phyloP scores from a whole-genome alignment of 2,113 vertebrate species.

The Raphicerus campestris region DNA sequence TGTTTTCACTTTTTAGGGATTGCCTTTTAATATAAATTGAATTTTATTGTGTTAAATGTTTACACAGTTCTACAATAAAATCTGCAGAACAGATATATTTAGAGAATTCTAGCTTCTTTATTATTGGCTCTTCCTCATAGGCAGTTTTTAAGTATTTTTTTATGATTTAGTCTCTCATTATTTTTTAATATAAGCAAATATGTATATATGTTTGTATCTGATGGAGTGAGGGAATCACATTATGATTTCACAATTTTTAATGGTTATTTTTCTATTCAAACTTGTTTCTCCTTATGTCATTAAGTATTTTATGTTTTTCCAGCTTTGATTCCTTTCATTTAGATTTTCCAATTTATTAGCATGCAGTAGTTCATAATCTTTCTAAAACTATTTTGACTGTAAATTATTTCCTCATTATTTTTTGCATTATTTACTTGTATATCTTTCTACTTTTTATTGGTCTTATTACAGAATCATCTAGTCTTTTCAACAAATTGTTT shows the following conservation, averaged over 20 bases:
- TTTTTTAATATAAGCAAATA: neutral
- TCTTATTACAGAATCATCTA: neutral
- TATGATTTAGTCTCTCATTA: neutral
- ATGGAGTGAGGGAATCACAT: neutral
- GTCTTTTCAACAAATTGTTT: neutral
- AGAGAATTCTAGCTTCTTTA: neutral
- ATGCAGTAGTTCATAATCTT: neutral
- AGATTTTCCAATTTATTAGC: neutral
- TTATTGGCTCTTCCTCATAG: neutral
- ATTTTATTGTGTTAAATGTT: neutral
- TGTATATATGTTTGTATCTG: neutral
- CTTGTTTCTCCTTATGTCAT: neutral
- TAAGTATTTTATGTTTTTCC: neutral
- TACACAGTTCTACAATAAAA: neutral
- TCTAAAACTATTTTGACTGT: neutral
- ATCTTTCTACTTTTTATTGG: neutral
- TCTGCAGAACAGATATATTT: neutral
- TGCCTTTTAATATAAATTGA: neutral
- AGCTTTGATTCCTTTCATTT: neutral
- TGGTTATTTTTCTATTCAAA: neutral
- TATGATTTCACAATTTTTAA: neutral
- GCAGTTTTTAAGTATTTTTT: neutral
- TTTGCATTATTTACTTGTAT: neutral
- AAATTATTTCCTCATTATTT: neutral
- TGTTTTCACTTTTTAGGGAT: neutral